Evolutionary conservation across 64 coral and sea anemone species (phyloP).

Genomic region (Dendrophyllia cribrosa): DNA sequence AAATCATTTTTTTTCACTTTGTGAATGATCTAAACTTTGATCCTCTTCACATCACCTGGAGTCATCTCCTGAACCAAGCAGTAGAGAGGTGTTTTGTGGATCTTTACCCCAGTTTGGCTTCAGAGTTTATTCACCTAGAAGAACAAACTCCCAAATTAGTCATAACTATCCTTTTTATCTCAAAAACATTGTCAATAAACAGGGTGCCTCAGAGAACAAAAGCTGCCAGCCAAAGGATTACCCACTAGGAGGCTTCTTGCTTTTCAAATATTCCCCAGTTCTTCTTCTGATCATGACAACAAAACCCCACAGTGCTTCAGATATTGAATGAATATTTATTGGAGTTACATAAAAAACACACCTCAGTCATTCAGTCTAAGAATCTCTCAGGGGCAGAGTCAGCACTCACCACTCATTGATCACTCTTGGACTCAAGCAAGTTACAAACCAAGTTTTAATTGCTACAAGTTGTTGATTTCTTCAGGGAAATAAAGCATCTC

Average conservation of each 20-base stretch:
- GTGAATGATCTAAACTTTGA: too few species aligned
- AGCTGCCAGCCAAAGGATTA: background rate
- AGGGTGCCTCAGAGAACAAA: background rate
- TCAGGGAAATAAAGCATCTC: background rate
- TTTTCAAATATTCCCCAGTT: constrained; percentile 19
- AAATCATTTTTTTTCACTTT: too few species aligned
- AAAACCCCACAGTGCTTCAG: too few species aligned
- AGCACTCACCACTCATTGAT: too few species aligned
- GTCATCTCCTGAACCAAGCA: too few species aligned
- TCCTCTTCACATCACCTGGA: too few species aligned
- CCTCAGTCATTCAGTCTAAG: too few species aligned
- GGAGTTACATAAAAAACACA: too few species aligned
- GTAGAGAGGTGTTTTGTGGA: constrained; percentile 68
- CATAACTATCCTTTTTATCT: constrained; percentile 41
- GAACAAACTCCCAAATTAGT: background rate
- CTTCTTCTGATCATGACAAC: background rate
- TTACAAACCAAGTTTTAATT: too few species aligned
- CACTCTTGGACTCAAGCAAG: too few species aligned
- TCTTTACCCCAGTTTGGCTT: constrained; percentile 57
- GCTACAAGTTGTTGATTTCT: background rate
- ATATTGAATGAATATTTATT: too few species aligned
- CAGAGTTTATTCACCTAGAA: background rate
- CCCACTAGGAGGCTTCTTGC: constrained; percentile 27
- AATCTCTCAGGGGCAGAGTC: too few species aligned
- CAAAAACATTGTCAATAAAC: background rate